Evolutionary conservation across 1,140 invertebrate species (phyloP).

Genomic region (Philaenus spumarius): DNA sequence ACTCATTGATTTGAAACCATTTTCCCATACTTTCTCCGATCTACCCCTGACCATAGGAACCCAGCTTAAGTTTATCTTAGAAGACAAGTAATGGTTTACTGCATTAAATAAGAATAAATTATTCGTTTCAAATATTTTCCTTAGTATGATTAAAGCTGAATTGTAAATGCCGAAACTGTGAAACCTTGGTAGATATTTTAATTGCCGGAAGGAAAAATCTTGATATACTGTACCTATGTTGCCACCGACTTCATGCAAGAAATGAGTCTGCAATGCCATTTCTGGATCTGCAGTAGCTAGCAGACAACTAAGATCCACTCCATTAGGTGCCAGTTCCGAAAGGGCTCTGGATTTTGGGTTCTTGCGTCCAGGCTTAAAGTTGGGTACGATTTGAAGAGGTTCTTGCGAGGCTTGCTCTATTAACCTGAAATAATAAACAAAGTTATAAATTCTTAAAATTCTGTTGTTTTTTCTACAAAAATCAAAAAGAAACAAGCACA

Average conservation of each 20-base stretch:
- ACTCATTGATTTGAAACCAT: too few species aligned
- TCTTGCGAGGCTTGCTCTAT: neutral
- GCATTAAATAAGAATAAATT: too few species aligned
- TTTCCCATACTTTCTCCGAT: too few species aligned
- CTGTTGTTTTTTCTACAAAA: neutral
- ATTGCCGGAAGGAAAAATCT: too few species aligned
- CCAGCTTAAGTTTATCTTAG: too few species aligned
- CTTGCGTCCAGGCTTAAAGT: slow-evolving; percentile 23
- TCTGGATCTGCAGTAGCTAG: slow-evolving; percentile 41
- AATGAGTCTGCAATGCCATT: slow-evolving; percentile 43
- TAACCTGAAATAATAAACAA: neutral
- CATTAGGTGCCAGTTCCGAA: slow-evolving; percentile 36
- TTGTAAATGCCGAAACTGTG: too few species aligned
- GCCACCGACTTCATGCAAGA: slow-evolving; percentile 47
- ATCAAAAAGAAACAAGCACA: neutral
- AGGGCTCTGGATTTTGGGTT: slow-evolving; percentile 31
- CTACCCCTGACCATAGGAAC: too few species aligned
- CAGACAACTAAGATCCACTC: slow-evolving; percentile 37
- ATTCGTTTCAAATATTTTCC: too few species aligned
- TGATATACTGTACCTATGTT: too few species aligned
- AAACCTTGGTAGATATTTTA: too few species aligned
- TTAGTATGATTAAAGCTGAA: too few species aligned
- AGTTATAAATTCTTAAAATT: neutral
- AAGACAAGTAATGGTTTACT: too few species aligned
- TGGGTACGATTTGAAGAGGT: neutral